These are phyloP conservation scores for Chitala chitala DNA, from an alignment of 2,113 vertebrate species.

Conservation along the genomic window DNA sequence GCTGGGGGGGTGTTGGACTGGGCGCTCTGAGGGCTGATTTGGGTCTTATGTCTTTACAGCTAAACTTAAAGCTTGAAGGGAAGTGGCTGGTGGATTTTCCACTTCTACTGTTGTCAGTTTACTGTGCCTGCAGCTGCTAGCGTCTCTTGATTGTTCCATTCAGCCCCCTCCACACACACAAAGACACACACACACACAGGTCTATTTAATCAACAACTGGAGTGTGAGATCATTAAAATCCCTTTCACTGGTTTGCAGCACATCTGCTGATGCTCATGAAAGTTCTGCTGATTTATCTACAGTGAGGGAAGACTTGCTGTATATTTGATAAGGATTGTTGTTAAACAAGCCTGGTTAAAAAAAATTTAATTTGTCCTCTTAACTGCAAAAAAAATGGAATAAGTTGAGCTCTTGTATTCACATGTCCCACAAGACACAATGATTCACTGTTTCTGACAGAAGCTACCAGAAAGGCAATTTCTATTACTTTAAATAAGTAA, in stretches of 20 bases:
- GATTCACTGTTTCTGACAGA: background rate
- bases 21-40: slow-evolving; percentile 36
- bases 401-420: background rate
- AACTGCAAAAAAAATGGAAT: background rate
- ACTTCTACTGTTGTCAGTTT: background rate
- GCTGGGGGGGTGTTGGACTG: slow-evolving; percentile 20
- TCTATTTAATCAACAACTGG: background rate
- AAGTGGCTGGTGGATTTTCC: background rate
- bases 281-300: background rate
- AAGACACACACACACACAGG: no score
- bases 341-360: background rate
- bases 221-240: background rate
- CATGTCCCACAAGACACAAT: background rate
- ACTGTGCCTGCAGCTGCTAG: background rate
- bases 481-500: background rate
- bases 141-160: background rate
- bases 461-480: background rate
- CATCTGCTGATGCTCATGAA: background rate
- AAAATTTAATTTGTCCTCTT: slow-evolving; percentile 3
- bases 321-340: slow-evolving; percentile 1
- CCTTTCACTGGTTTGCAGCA: background rate
- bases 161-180: background rate
- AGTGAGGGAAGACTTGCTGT: background rate
- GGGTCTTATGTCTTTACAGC: background rate
- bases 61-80: background rate